Conservation (phyloP, 1,140 invertebrate genomes). For the Nasonia vitripennis region DNA sequence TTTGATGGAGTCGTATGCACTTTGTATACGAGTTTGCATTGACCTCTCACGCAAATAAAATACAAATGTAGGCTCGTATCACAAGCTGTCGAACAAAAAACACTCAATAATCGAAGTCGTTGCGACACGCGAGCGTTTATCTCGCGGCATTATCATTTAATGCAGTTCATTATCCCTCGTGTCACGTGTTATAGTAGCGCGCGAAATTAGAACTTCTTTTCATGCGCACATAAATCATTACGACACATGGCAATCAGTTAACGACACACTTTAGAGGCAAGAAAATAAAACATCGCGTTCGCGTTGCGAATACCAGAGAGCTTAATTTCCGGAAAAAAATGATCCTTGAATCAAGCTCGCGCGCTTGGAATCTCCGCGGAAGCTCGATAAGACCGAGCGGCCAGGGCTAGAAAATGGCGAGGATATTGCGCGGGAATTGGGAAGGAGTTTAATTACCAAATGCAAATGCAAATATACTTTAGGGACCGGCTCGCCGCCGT, state of each 20-base stretch:
- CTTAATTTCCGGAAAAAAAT: too few species aligned
- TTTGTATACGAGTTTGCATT: background rate
- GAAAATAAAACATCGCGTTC: too few species aligned
- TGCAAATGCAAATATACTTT: conserved; percentile 70
- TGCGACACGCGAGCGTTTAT: background rate
- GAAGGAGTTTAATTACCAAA: conserved; percentile 66
- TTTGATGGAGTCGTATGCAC: background rate
- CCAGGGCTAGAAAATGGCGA: conserved; percentile 30
- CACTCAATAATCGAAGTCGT: background rate
- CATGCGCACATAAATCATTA: background rate
- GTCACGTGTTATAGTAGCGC: background rate
- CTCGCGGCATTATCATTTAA: background rate
- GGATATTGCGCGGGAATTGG: conserved; percentile 55
- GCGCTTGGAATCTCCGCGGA: conserved; percentile 17
- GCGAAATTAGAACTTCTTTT: background rate
- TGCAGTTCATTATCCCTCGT: background rate
- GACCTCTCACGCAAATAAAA: background rate
- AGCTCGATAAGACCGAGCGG: conserved; percentile 61
- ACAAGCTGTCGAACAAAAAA: background rate
- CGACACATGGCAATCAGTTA: background rate
- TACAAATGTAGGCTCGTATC: background rate
- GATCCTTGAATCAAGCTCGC: too few species aligned
- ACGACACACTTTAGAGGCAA: too few species aligned
- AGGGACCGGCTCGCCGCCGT: conserved; percentile 52
- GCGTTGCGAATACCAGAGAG: too few species aligned